A percentile compares a stretch with the other conserved stretches of the same genome.
Evolutionary conservation across 35 echinoderm and acorn worm genomes (phyloP).

Genomic region (Apostichopus japonicus): DNA sequence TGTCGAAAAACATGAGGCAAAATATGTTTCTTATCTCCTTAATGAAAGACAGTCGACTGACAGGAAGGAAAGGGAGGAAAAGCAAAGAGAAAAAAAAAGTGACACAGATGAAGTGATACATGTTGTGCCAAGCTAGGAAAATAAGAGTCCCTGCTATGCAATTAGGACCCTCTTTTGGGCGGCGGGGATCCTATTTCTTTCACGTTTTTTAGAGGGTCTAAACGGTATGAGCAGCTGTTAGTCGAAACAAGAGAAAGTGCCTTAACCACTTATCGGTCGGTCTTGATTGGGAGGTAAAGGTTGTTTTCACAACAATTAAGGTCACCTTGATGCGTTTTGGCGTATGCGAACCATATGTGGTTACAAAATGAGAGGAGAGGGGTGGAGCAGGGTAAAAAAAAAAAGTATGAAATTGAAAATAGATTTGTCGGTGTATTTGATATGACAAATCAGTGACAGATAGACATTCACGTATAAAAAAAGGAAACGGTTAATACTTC

Average conservation of each 20-base stretch:
- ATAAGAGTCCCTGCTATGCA: not conserved
- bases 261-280: constrained; percentile 36
- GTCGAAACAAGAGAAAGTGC: constrained; percentile 28
- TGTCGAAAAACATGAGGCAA: not conserved
- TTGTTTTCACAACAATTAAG: constrained; percentile 51
- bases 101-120: constrained; percentile 23
- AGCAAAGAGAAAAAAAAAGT: constrained; percentile 1
- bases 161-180: constrained; percentile 44
- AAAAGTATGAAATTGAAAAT: not conserved
- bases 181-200: constrained; percentile 13
- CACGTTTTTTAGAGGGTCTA: too few relatives aligned
- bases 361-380: not conserved
- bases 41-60: constrained; percentile 33
- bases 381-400: too few relatives aligned
- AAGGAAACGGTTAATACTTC: too few relatives aligned
- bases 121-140: not conserved
- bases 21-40: constrained; percentile 35
- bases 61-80: not conserved
- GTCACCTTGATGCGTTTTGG: constrained; percentile 36
- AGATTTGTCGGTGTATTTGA: not conserved
- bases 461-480: not conserved
- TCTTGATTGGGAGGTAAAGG: constrained; percentile 1
- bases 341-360: constrained; percentile 44
- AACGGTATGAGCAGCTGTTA: not conserved
- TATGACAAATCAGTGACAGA: not conserved